Conservation (phyloP, 2,113 vertebrate species). For the Grantiella picta region DNA sequence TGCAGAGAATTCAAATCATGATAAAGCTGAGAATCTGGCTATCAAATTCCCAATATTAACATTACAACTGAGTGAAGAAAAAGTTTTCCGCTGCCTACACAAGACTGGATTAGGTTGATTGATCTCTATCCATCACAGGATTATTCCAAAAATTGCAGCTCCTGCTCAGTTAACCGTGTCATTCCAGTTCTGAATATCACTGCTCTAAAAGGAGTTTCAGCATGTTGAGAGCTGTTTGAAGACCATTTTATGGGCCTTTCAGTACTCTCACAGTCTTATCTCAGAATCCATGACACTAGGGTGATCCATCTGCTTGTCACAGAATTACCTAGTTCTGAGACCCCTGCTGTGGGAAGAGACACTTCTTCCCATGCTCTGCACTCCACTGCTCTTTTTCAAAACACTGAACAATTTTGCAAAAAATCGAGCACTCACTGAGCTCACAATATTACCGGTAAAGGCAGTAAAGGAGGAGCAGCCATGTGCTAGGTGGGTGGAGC, state of each 20-base stretch:
- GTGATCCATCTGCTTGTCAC: neutral
- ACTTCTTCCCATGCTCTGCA: neutral
- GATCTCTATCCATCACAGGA: neutral
- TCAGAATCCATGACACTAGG: neutral
- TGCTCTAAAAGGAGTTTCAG: neutral
- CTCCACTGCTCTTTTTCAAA: neutral
- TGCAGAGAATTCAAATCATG: neutral
- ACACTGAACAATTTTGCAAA: neutral
- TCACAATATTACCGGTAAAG: accelerated
- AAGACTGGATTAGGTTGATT: neutral
- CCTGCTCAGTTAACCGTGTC: neutral
- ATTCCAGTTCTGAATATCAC: neutral
- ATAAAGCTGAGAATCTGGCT: neutral
- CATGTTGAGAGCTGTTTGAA: neutral
- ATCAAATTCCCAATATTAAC: neutral
- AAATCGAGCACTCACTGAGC: neutral
- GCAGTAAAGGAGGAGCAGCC: neutral
- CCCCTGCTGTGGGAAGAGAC: neutral
- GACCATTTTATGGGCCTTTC: neutral
- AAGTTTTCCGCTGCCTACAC: neutral
- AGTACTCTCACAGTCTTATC: neutral
- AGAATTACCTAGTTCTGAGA: neutral
- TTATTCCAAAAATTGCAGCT: neutral
- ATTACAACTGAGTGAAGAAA: neutral
- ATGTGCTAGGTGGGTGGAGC: neutral